phyloP scores from a whole-genome alignment of 2,113 vertebrate genomes.

The rabbit (Oryctolagus cuniculus) region DNA sequence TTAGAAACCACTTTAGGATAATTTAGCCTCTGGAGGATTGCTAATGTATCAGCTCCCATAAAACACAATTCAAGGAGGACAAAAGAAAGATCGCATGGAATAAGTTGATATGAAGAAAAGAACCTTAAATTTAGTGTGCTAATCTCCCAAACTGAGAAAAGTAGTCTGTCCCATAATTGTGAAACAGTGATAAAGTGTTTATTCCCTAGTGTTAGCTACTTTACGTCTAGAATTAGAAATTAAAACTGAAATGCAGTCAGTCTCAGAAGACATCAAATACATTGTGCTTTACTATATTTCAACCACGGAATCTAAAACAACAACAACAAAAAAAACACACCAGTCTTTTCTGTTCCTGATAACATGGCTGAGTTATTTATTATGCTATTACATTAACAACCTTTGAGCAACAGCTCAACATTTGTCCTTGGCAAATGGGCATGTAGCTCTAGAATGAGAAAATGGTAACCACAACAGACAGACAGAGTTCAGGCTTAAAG shows the following conservation, averaged over 20 bases:
- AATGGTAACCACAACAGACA: not conserved
- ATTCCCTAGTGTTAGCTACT: not conserved
- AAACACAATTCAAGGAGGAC: slow-evolving; percentile 56
- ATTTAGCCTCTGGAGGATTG: slow-evolving; percentile 69
- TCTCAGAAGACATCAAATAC: not conserved
- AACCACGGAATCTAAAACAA: not conserved
- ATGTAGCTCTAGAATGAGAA: not conserved
- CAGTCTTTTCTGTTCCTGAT: not conserved
- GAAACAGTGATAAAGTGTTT: slow-evolving; percentile 12
- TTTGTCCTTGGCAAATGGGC: not conserved
- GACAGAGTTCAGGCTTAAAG: not conserved
- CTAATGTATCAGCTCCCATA: slow-evolving; percentile 53
- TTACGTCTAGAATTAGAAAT: slow-evolving; percentile 53
- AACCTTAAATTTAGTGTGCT: slow-evolving; percentile 30
- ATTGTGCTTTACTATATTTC: slow-evolving; percentile 7
- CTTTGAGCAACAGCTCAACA: slow-evolving; percentile 28
- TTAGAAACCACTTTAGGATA: slow-evolving; percentile 78
- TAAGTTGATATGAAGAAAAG: slow-evolving; percentile 42
- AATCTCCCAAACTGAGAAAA: slow-evolving; percentile 62
- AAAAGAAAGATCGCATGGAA: not conserved
- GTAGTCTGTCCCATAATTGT: not conserved
- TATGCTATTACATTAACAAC: not conserved
- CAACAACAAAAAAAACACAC: not conserved
- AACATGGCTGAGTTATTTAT: slow-evolving; percentile 26
- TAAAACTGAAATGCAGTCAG: slow-evolving; percentile 55